phyloP scores from a whole-genome alignment of 2,888 invertebrate species.

The Barypeithes pellucidus region DNA sequence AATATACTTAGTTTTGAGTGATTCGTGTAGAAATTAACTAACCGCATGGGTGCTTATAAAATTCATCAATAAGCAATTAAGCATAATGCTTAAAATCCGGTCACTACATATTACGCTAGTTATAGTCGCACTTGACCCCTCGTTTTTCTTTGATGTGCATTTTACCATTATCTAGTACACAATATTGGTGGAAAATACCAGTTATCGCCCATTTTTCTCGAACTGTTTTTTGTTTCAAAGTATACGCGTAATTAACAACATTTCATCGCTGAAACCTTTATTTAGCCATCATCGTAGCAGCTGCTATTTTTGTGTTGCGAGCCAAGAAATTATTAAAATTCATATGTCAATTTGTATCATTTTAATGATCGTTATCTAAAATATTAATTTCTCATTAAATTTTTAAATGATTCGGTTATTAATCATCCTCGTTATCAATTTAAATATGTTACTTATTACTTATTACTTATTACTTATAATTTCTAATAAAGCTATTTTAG shows the following conservation, averaged over 20 bases:
- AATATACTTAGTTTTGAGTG: too few relatives aligned
- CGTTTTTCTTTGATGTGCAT: too few relatives aligned
- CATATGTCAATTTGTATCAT: conserved; percentile 6
- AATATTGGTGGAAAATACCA: too few relatives aligned
- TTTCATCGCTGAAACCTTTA: conserved; percentile 12
- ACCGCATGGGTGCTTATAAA: too few relatives aligned
- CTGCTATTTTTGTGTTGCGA: conserved; percentile 9
- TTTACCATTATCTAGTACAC: too few relatives aligned
- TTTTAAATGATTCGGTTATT: conserved; percentile 22
- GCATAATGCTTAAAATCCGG: too few relatives aligned
- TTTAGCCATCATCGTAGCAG: background rate
- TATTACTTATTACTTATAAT: conserved; percentile 9
- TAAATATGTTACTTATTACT: too few relatives aligned
- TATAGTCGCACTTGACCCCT: background rate
- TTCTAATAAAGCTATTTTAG: background rate
- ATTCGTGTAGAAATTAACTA: too few relatives aligned
- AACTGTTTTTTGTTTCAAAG: too few relatives aligned
- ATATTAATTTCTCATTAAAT: conserved; percentile 24
- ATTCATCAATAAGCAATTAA: too few relatives aligned
- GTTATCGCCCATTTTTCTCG: too few relatives aligned
- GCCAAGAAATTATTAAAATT: conserved; percentile 14
- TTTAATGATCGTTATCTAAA: conserved; percentile 8
- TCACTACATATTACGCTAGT: too few relatives aligned
- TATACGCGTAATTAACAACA: background rate
- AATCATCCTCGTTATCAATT: conserved; percentile 10